Conservation (phyloP, 2,797 vertebrate species). For the Chaetodon trifasciatus region DNA sequence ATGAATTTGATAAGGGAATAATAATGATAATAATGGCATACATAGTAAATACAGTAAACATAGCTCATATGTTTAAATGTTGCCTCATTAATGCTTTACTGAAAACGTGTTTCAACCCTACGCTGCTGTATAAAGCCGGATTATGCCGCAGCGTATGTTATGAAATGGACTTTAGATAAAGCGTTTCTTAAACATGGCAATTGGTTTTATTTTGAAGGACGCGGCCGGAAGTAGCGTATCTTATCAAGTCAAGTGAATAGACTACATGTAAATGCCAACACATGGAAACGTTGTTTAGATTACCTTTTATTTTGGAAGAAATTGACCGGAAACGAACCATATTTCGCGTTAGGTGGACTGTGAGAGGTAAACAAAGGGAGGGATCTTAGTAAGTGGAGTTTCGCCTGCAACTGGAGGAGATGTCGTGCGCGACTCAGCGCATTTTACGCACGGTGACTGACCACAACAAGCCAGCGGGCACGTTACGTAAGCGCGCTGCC, state of each 20-base stretch:
- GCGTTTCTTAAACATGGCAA: not conserved
- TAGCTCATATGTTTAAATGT: not conserved
- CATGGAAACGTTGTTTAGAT: not conserved
- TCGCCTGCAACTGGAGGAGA: slow-evolving; percentile 11
- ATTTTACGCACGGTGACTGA: slow-evolving; percentile 54
- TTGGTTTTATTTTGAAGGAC: slow-evolving; percentile 33
- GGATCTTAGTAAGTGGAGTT: not conserved
- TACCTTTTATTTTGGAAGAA: slow-evolving; percentile 41
- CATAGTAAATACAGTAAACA: not conserved
- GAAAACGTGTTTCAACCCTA: not conserved
- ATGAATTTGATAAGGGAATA: not conserved
- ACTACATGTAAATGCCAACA: not conserved
- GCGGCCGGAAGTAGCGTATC: not conserved
- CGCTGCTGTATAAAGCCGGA: not conserved
- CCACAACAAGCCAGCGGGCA: slow-evolving; percentile 50
- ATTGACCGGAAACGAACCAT: not conserved
- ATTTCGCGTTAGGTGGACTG: accelerated
- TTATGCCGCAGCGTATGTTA: not conserved
- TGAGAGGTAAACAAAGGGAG: slow-evolving; percentile 19
- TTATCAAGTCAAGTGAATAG: not conserved
- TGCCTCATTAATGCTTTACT: not conserved
- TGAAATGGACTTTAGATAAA: not conserved
- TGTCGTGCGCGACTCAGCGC: slow-evolving; percentile 36
- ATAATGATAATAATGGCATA: not conserved
- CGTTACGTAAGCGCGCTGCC: slow-evolving; percentile 77